Conservation (phyloP, 2,797 vertebrate species). For the Gobionotothen gibberifrons region DNA sequence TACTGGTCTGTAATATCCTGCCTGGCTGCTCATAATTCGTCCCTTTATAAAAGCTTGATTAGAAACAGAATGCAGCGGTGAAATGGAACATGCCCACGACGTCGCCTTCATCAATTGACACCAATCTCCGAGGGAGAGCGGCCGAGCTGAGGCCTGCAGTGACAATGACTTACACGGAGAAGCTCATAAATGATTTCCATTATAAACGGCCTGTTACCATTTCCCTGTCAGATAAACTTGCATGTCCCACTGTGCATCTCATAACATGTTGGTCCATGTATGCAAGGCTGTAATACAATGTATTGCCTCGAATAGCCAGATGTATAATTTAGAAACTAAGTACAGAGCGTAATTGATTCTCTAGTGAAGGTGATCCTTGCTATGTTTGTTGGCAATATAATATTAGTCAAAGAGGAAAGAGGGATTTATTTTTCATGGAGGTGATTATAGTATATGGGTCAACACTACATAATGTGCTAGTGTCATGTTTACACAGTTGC, state of each 20-base stretch:
- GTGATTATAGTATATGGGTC: slow-evolving; percentile 11
- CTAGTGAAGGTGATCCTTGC: slow-evolving; percentile 89
- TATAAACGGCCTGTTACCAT: slow-evolving; percentile 67
- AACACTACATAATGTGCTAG: slow-evolving; percentile 10
- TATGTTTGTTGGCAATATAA: slow-evolving; percentile 78
- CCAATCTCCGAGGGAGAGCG: slow-evolving; percentile 57
- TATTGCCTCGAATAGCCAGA: slow-evolving; percentile 89
- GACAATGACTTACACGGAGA: slow-evolving; percentile 63
- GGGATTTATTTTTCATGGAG: slow-evolving; percentile 45
- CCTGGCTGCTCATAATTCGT: slow-evolving; percentile 73
- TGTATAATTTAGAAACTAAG: slow-evolving; percentile 89
- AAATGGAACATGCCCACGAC: slow-evolving; percentile 66
- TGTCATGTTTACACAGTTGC: slow-evolving; percentile 39
- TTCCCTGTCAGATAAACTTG: slow-evolving; percentile 51
- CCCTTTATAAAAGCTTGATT: slow-evolving; percentile 76
- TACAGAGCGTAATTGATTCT: slow-evolving; percentile 89
- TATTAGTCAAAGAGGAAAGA: slow-evolving; percentile 41
- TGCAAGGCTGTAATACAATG: slow-evolving; percentile 87
- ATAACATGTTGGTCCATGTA: slow-evolving; percentile 87
- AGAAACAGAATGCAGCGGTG: slow-evolving; percentile 71
- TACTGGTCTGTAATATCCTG: slow-evolving; percentile 71
- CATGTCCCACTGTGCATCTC: slow-evolving; percentile 84
- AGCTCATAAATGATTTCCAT: slow-evolving; percentile 78
- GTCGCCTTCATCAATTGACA: slow-evolving; percentile 70
- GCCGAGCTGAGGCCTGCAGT: slow-evolving; percentile 55